Evolutionary conservation across 2,797 vertebrate genomes (phyloP).

Genomic region (Sphenodon punctatus): DNA sequence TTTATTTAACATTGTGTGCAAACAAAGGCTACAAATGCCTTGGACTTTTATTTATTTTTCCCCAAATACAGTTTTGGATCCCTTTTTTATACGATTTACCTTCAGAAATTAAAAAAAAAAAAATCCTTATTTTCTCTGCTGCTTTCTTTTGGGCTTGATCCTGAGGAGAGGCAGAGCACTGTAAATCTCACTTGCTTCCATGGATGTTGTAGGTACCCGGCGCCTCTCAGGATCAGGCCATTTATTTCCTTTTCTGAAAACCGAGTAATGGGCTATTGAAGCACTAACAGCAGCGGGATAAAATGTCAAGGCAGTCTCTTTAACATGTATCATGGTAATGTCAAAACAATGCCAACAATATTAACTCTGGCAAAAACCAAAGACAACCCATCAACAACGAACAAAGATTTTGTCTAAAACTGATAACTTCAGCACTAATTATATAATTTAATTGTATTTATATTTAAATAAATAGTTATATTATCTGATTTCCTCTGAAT

Average conservation of each 20-base stretch:
- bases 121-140: no score
- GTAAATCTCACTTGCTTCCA: not conserved
- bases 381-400: constrained; percentile 35
- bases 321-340: not conserved
- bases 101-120: constrained; percentile 47
- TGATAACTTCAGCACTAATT: constrained; percentile 55
- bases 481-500: constrained; percentile 49
- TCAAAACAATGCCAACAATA: constrained; percentile 32
- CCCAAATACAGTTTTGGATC: constrained; percentile 80
- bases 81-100: constrained; percentile 72
- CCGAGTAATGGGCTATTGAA: constrained; percentile 32
- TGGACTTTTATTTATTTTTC: constrained; percentile 65
- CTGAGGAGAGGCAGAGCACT: constrained; percentile 18
- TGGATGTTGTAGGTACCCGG: not conserved
- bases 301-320: constrained; percentile 25
- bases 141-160: constrained; percentile 28
- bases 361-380: constrained; percentile 33
- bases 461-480: constrained; percentile 80
- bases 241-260: not conserved
- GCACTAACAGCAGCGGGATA: constrained; percentile 27
- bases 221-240: not conserved
- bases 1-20: constrained; percentile 90
- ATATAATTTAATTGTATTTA: constrained; percentile 72
- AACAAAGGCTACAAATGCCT: constrained; percentile 88
- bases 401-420: constrained; percentile 41